Evolutionary conservation across 2,113 vertebrate genomes (phyloP), one percentile per base, ranked within the genome.

Genomic region (Dunckerocampus dactyliophorus): DNA sequence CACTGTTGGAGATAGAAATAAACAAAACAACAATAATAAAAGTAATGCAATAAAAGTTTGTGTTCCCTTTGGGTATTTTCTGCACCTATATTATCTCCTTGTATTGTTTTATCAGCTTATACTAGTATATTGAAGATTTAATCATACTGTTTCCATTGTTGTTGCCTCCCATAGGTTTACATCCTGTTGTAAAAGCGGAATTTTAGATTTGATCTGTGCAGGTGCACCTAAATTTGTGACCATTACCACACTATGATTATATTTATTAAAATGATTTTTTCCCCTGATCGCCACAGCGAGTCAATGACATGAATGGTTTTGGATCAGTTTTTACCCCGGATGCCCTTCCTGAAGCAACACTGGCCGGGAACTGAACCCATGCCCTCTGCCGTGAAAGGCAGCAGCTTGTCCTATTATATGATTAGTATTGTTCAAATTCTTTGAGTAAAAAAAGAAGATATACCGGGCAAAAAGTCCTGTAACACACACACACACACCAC

Each of bases 371-470:
- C 5, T 5, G 24, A 28, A 28, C 24, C 24, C 2, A 3, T 28
- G 24, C 24, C 24, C 24, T 28, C 24, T 5, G 5, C 24, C 5
- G 24, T 28, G 24, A 28, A 28, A 28, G 24, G 24, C 24, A 28
- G 24, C 2, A 79, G 79, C 24, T 71, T 57, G 59, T 57, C 5
- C 46, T 1, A 65, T 61, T 69, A 62, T 59, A 28, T 51, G 51
- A 65, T 68, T 47, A 72, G 75, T 77, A 70, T 69, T 46, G 62
- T 72, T 77, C 34, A 6, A 20, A 34, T 1, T 1, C 20, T 62
- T 9, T 19, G 47, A 24, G 54, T 80, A 60, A 73, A 49, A 45
- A 59, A 74, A 65, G 39, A 31, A 20, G 20, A 6, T 56, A 31
- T 11, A 42, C 11, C 19, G 20, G 6, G n/a, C n/a, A 14, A 55